These are phyloP conservation scores for Hirtodrosophila duncani DNA, from an alignment of 2,888 invertebrate species.

Conservation along the genomic window DNA sequence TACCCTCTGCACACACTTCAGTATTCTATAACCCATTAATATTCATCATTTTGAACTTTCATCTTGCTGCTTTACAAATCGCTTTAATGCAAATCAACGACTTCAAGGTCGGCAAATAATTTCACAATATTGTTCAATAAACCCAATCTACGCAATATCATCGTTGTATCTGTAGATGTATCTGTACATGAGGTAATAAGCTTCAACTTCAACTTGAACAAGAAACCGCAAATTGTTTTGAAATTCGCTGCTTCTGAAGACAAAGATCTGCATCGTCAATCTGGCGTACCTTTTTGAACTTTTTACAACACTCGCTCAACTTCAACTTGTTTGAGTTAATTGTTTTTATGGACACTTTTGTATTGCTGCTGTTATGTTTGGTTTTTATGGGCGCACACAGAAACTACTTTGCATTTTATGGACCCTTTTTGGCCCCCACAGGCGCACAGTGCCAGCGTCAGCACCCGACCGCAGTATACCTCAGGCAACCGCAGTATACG, in stretches of 20 bases:
- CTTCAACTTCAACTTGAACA: not conserved
- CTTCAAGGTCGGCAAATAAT: slow-evolving; percentile 25
- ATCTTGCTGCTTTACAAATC: not conserved
- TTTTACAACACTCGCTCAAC: slow-evolving; percentile 19
- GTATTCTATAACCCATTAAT: no score
- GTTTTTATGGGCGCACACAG: slow-evolving; percentile 53
- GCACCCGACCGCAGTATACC: not conserved
- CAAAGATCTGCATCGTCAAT: no score
- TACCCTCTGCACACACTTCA: no score
- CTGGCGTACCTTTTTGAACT: not conserved
- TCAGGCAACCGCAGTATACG: slow-evolving; percentile 1
- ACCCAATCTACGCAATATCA: slow-evolving; percentile 17
- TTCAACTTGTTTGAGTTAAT: slow-evolving; percentile 49
- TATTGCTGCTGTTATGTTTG: slow-evolving; percentile 45
- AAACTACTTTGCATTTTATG: slow-evolving; percentile 60
- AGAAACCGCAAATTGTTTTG: slow-evolving; percentile 37
- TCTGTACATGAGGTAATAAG: slow-evolving; percentile 7
- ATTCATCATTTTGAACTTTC: slow-evolving; percentile 1
- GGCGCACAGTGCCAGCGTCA: slow-evolving; percentile 16
- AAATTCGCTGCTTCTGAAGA: no score
- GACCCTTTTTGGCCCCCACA: slow-evolving; percentile 14
- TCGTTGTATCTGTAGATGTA: slow-evolving; percentile 21
- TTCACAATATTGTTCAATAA: slow-evolving; percentile 14
- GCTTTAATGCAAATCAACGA: slow-evolving; percentile 3
- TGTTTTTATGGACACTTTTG: slow-evolving; percentile 58